Evolutionary conservation across 2,888 invertebrate genomes (phyloP).

Genomic region (Cataglyphis rosenhaueri): DNA sequence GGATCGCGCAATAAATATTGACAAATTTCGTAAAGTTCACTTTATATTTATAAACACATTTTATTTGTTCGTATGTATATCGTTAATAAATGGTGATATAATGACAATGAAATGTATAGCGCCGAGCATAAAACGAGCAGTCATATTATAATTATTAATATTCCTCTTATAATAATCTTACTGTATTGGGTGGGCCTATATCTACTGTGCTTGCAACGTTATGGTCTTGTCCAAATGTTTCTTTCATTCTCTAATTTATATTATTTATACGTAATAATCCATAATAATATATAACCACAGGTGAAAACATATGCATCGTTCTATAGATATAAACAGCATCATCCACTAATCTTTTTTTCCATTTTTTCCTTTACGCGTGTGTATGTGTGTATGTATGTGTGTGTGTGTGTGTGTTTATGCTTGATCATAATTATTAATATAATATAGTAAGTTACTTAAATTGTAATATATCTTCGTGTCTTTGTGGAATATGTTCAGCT

Average conservation of each 20-base stretch:
- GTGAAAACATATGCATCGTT: slow-evolving; percentile 81
- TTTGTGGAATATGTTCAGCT: slow-evolving; percentile 76
- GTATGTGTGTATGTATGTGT: slow-evolving; percentile 39
- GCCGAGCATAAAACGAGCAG: slow-evolving; percentile 84
- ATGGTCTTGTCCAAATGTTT: slow-evolving; percentile 76
- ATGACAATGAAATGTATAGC: slow-evolving; percentile 85
- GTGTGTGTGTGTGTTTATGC: slow-evolving; percentile 66
- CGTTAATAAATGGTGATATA: slow-evolving; percentile 84
- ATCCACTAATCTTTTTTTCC: slow-evolving; percentile 73
- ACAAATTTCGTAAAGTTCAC: slow-evolving; percentile 69
- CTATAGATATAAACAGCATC: slow-evolving; percentile 81
- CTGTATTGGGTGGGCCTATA: slow-evolving; percentile 79
- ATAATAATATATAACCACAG: slow-evolving; percentile 79
- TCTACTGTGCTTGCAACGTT: slow-evolving; percentile 81
- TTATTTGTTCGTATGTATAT: slow-evolving; percentile 84
- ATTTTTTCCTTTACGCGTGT: slow-evolving; percentile 51
- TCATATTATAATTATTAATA: slow-evolving; percentile 83
- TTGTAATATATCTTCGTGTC: slow-evolving; percentile 77
- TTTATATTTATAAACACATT: slow-evolving; percentile 84
- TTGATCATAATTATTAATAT: slow-evolving; percentile 77
- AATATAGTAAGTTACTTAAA: slow-evolving; percentile 81
- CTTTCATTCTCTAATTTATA: slow-evolving; percentile 68
- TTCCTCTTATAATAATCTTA: slow-evolving; percentile 78
- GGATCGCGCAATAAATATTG: slow-evolving; percentile 20
- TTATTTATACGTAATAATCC: slow-evolving; percentile 77